phyloP scores from a whole-genome alignment of 2,888 invertebrate species.

The Drosophila subsilvestris region DNA sequence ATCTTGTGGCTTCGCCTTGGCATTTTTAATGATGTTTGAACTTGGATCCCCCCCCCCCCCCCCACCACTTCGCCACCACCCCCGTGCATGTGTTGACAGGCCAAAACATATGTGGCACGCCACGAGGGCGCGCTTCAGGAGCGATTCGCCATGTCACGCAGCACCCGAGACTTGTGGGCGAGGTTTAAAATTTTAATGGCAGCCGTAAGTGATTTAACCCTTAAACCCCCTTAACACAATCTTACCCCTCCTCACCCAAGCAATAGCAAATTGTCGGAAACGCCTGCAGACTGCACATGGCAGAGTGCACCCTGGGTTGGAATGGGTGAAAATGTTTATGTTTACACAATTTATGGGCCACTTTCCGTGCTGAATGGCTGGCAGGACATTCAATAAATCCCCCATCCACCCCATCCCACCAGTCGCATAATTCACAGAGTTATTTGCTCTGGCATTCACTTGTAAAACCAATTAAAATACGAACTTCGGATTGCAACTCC shows the following conservation, averaged over 20 bases:
- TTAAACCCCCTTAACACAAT: neutral
- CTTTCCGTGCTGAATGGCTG: slow-evolving; percentile 28
- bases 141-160: slow-evolving; percentile 93
- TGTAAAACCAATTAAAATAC: slow-evolving; percentile 71
- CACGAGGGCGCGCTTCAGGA: slow-evolving; percentile 96
- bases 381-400: slow-evolving; percentile 62
- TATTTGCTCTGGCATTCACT: slow-evolving; percentile 33
- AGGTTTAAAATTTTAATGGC: slow-evolving; percentile 92
- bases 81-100: slow-evolving; percentile 84
- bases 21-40: slow-evolving; percentile 61
- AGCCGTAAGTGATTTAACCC: slow-evolving; percentile 87
- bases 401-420: neutral
- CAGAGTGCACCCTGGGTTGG: slow-evolving; percentile 14
- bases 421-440: slow-evolving; percentile 59
- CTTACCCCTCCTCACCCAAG: slow-evolving; percentile 6
- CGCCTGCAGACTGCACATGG: slow-evolving; percentile 8
- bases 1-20: slow-evolving; percentile 36
- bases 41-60: slow-evolving; percentile 22
- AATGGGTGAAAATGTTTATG: slow-evolving; percentile 36
- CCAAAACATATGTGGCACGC: slow-evolving; percentile 93
- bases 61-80: neutral
- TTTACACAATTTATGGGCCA: slow-evolving; percentile 66
- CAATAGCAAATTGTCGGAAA: slow-evolving; percentile 28
- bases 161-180: slow-evolving; percentile 93
- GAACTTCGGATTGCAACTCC: slow-evolving; percentile 33